A percentile compares a stretch with the other conserved stretches of the same genome.
Conservation (phyloP, 2,113 vertebrate species). For the Phalacrocorax carbo region DNA sequence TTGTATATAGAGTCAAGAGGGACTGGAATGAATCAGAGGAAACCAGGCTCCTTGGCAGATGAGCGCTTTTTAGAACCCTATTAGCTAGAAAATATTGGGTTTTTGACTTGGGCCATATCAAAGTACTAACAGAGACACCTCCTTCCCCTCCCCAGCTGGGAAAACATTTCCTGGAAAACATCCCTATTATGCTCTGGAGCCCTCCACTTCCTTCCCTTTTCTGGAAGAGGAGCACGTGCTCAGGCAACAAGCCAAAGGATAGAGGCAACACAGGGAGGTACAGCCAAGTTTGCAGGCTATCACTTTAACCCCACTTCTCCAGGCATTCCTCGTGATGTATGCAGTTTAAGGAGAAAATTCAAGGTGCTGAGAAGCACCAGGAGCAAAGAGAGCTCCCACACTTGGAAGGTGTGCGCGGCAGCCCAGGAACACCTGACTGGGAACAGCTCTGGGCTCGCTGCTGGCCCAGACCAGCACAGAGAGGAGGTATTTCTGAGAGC, state of each 20-base stretch:
- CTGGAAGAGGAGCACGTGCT: slow-evolving; percentile 8
- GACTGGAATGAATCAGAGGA: slow-evolving; percentile 36
- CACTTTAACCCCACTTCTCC: neutral
- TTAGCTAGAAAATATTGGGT: neutral
- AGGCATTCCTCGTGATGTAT: neutral
- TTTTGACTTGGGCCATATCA: neutral
- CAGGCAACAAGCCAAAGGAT: slow-evolving; percentile 16
- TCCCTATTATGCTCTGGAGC: slow-evolving; percentile 15
- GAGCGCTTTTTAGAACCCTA: neutral
- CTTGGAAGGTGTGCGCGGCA: neutral
- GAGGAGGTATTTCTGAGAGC: neutral
- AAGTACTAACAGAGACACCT: neutral
- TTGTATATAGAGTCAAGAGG: neutral
- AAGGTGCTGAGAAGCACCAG: neutral
- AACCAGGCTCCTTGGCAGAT: neutral
- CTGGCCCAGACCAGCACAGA: neutral
- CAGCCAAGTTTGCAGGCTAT: neutral
- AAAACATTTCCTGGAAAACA: slow-evolving; percentile 64
- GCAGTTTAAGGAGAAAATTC: neutral
- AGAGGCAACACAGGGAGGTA: neutral
- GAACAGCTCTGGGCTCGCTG: fast-evolving
- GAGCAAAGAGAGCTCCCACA: neutral
- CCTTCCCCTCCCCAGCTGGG: slow-evolving; percentile 21
- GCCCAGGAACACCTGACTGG: neutral
- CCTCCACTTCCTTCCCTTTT: slow-evolving; percentile 45